Evolutionary conservation across 92 coral and sea anemone genomes (phyloP), one percentile per base, ranked within the genome.

Genomic region (Umimayanthus kanabou): DNA sequence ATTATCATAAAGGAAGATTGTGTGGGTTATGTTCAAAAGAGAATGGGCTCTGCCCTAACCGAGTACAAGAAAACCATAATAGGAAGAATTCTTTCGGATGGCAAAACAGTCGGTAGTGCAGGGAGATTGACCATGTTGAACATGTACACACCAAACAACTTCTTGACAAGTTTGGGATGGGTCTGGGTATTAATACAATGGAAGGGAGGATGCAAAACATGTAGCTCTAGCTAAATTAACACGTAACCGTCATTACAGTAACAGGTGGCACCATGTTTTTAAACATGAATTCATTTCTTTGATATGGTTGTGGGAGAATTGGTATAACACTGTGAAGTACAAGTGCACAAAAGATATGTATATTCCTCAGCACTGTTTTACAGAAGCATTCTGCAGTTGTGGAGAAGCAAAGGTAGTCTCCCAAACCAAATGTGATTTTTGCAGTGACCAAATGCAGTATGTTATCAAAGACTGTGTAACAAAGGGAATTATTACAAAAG

Each of bases 121-220:
- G 89, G 89, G 76, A 37, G 83, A 65, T 77, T 42, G 89, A 75
- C 23, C 72, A 87, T 79, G 73, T 85, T 85, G 84, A 76, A 20
- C 89, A 83, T 29, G 67, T 57, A 47, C 90, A 76, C 78, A 86
- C 79, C 85, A 72, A 80, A 26, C 90, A 80, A 72, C 80, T 55
- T 72, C 47, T 70, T 65, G 71, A 80, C 39, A 73, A 53, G 33
- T 81, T 80, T 71, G 90, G 86, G 65, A 73, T 66, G 64, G 90
- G 90, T 23, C 55, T 88, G 37, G 79, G 80, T 45, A 88, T 80
- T 26, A 88, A 86, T 67, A 76, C 70, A 13, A 88, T 80, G 86
- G 80, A 88, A n/a, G 86, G 86, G 28, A 80, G 90, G 87, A 80
- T 55, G 79, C 90, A 6, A 88, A 88, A 39, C 90, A 88, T 80